phyloP scores from a whole-genome alignment of 1,140 invertebrate species.

The Caerostris extrusa region DNA sequence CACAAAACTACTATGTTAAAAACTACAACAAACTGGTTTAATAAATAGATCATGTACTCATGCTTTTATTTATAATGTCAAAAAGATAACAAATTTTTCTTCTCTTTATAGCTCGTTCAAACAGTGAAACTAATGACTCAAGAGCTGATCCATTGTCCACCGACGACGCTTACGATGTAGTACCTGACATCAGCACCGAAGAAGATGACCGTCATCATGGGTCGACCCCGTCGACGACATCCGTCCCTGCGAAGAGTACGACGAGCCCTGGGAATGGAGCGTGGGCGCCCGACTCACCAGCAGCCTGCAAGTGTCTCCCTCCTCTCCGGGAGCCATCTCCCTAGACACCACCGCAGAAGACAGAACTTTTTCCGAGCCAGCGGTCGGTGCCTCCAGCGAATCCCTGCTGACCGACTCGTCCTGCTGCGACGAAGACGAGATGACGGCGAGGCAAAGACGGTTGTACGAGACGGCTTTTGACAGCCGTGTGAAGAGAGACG shows the following conservation, averaged over 20 bases:
- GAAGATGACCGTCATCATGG: neutral
- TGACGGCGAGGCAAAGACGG: conserved; percentile 83
- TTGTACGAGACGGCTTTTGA: conserved; percentile 94
- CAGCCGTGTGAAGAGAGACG: conserved; percentile 90
- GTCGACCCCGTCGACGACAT: conserved; percentile 41
- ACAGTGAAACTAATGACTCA: neutral
- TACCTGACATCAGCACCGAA: conserved; percentile 29
- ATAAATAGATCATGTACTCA: no score
- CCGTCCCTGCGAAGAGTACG: conserved; percentile 72
- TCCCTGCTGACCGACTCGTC: conserved; percentile 61
- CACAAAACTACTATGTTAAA: no score
- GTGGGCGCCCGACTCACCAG: conserved; percentile 69
- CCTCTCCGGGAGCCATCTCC: conserved; percentile 44
- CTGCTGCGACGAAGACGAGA: conserved; percentile 71
- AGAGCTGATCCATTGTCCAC: neutral
- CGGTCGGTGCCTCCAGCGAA: conserved; percentile 65
- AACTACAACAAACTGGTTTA: no score
- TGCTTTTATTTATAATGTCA: neutral
- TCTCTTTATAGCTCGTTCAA: conserved; percentile 25
- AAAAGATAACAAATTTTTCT: neutral
- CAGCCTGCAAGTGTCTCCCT: conserved; percentile 69
- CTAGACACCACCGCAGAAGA: conserved; percentile 57
- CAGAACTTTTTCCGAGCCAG: conserved; percentile 32
- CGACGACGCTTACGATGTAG: conserved; percentile 67
- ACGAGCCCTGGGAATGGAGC: conserved; percentile 78